Conservation (phyloP, 2,113 vertebrate species). For the Labrus mixtus region DNA sequence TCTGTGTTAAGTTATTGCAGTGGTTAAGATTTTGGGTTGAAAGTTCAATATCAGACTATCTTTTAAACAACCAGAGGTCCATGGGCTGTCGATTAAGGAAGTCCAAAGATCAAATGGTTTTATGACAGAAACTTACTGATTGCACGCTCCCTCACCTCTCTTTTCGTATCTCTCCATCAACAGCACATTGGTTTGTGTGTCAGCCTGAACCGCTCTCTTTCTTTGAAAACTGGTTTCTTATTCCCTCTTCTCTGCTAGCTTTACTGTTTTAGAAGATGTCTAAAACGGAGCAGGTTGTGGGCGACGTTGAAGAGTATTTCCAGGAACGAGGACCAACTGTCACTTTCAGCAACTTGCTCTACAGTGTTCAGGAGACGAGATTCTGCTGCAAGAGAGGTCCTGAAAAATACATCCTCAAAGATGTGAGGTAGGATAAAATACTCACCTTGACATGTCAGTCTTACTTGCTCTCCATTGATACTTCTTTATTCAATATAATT, state of each 20-base stretch:
- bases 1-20: not conserved
- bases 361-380: conserved; percentile 70
- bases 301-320: conserved; percentile 32
- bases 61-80: not conserved
- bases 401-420: conserved; percentile 78
- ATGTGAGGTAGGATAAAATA: conserved; percentile 77
- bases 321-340: conserved; percentile 74
- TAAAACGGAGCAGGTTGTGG: not conserved
- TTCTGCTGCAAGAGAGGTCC: conserved; percentile 62
- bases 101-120: conserved; percentile 63
- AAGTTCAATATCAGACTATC: conserved; percentile 35
- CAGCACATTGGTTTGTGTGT: not conserved
- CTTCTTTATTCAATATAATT: too few species aligned
- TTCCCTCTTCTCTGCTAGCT: not conserved
- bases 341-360: conserved; percentile 78
- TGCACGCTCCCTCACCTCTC: not conserved
- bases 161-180: not conserved
- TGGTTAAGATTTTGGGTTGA: not conserved
- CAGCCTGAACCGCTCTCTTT: not conserved
- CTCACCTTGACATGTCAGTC: not conserved
- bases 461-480: too few species aligned
- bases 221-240: not conserved
- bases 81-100: not conserved
- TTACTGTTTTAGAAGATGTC: conserved; percentile 58
- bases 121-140: conserved; percentile 4